These are phyloP conservation scores for Drosophila sordidapex DNA, from an alignment of 2,888 invertebrate species.

Conservation along the genomic window DNA sequence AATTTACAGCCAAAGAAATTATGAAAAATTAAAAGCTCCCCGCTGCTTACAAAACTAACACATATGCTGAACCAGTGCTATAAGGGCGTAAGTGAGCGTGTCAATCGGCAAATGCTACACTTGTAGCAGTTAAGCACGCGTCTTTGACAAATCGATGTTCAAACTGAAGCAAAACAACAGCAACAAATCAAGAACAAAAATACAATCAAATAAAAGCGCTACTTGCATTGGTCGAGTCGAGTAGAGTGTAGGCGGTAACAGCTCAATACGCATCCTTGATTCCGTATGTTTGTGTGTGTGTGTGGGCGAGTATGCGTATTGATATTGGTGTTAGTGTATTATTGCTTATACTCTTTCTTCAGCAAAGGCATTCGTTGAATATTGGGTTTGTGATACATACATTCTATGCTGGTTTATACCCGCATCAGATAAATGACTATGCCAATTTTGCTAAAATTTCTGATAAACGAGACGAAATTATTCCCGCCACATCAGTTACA, in stretches of 20 bases:
- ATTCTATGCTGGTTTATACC: background rate
- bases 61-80: constrained; percentile 12
- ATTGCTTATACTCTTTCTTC: background rate
- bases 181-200: constrained; percentile 21
- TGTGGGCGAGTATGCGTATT: constrained; percentile 16
- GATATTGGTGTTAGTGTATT: constrained; percentile 2
- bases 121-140: constrained; percentile 48
- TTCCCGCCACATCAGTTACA: background rate
- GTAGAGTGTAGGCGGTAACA: constrained; percentile 47
- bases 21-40: constrained; percentile 9
- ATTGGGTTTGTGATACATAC: background rate
- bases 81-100: constrained; percentile 39
- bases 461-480: background rate
- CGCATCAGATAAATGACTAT: background rate
- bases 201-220: constrained; percentile 19
- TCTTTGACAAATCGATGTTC: constrained; percentile 75
- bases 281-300: constrained; percentile 24
- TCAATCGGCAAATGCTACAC: constrained; percentile 39
- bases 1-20: constrained; percentile 9
- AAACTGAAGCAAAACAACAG: constrained; percentile 39
- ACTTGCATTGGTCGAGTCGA: constrained; percentile 43
- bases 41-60: constrained; percentile 1
- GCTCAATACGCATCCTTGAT: constrained; percentile 48
- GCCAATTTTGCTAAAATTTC: background rate
- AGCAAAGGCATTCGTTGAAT: background rate